Conservation (phyloP, 2,888 invertebrate genomes). For the Phengaris arion region DNA sequence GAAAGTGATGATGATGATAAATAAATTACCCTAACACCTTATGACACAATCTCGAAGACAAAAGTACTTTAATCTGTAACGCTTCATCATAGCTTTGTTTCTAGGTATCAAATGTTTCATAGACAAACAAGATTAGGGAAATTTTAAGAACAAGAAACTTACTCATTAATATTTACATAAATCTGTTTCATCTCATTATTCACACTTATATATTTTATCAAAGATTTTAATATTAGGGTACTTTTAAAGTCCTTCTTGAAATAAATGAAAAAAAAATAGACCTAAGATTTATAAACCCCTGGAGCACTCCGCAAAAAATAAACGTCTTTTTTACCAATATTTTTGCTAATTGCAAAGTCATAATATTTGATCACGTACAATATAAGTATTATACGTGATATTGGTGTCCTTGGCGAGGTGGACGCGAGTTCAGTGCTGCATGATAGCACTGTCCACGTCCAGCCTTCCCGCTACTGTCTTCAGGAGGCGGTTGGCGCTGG, state of each 20-base stretch:
- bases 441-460: too few species aligned
- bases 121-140: neutral
- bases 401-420: too few species aligned
- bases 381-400: too few species aligned
- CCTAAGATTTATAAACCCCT: neutral
- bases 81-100: constrained; percentile 9
- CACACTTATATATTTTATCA: neutral
- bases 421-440: too few species aligned
- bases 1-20: neutral
- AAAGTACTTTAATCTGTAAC: neutral
- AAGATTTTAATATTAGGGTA: neutral
- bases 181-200: neutral
- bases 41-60: constrained; percentile 3
- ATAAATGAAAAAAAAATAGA: neutral
- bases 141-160: neutral
- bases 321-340: too few species aligned
- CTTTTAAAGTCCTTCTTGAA: neutral
- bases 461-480: too few species aligned
- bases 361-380: too few species aligned
- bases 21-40: neutral
- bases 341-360: too few species aligned
- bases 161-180: neutral
- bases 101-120: neutral
- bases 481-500: too few species aligned
- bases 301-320: neutral